Evolutionary conservation across 2,113 vertebrate species (phyloP).

Genomic region (Phylloscopus whistleri): DNA sequence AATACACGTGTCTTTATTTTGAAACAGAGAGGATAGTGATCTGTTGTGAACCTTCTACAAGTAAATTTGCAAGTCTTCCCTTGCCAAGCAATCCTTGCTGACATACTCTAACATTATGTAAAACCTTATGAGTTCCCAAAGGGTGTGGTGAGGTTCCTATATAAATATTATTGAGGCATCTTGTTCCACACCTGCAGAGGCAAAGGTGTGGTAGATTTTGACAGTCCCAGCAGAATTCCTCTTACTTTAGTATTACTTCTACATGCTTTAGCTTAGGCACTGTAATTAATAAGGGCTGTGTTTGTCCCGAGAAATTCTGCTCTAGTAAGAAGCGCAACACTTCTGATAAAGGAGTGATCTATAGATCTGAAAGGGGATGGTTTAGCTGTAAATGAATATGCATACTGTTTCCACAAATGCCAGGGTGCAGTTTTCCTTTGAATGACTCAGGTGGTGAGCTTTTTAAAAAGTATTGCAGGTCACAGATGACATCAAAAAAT

Average conservation of each 20-base stretch:
- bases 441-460: background rate
- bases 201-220: conserved; percentile 40
- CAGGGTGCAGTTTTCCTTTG: background rate
- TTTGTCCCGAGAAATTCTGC: background rate
- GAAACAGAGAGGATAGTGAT: background rate
- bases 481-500: background rate
- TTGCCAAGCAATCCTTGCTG: background rate
- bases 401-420: background rate
- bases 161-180: conserved; percentile 8
- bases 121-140: background rate
- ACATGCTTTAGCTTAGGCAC: background rate
- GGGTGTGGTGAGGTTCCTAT: conserved; percentile 32
- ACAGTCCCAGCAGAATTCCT: background rate
- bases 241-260: background rate
- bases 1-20: conserved; percentile 16
- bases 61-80: background rate
- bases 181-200: conserved; percentile 21
- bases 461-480: background rate
- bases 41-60: background rate
- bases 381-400: background rate
- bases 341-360: background rate
- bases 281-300: background rate
- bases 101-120: background rate
- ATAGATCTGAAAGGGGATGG: background rate
- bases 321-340: accelerated